Evolutionary conservation across 2,888 invertebrate genomes (phyloP).

Genomic region (Oithona nana): DNA sequence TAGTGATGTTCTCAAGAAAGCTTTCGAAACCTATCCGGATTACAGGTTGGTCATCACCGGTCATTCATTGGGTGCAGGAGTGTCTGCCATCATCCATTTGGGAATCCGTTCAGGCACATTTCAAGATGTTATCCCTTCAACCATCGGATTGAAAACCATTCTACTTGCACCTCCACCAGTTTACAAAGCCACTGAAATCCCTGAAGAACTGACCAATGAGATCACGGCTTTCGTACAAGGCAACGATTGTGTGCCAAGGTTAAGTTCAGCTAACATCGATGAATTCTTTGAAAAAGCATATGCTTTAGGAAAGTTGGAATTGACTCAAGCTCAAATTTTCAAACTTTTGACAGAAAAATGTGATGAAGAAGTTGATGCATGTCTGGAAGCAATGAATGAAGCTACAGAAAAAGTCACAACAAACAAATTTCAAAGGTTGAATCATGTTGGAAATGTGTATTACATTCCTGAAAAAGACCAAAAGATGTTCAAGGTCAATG

Average conservation of each 20-base stretch:
- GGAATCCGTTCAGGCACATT: background rate
- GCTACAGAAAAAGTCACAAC: background rate
- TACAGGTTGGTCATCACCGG: conserved; percentile 5
- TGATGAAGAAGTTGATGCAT: background rate
- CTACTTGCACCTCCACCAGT: conserved; percentile 13
- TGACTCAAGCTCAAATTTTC: background rate
- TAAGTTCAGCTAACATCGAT: background rate
- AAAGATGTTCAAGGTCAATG: too few species aligned
- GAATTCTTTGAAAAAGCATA: background rate
- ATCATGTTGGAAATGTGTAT: background rate
- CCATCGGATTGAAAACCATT: background rate
- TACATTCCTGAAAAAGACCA: background rate
- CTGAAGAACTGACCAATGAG: background rate
- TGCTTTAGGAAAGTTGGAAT: background rate
- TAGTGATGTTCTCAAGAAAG: background rate
- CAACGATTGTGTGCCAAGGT: conserved; percentile 1
- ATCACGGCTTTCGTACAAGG: background rate
- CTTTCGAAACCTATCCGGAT: background rate
- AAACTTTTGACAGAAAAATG: background rate
- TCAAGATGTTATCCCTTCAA: background rate
- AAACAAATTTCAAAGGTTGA: background rate
- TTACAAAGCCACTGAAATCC: background rate
- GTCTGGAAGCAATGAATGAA: background rate
- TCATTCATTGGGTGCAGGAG: conserved; percentile 12
- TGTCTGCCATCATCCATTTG: background rate